Evolutionary conservation across 1,140 invertebrate genomes (phyloP).

Genomic region (Platyscapa corneri): DNA sequence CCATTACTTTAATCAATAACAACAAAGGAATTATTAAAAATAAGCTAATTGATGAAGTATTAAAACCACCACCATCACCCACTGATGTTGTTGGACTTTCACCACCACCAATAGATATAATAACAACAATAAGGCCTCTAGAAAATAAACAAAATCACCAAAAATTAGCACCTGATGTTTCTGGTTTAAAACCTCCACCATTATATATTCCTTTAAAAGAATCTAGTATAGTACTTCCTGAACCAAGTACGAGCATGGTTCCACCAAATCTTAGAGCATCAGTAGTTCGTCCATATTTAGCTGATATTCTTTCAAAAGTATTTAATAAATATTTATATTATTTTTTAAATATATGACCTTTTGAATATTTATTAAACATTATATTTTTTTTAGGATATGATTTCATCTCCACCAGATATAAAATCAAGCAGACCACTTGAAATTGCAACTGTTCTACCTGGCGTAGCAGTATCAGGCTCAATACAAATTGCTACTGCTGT

Average conservation of each 20-base stretch:
- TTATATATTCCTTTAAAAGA: slow-evolving; percentile 68
- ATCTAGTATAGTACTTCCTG: slow-evolving; percentile 55
- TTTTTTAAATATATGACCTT: not conserved
- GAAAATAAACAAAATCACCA: slow-evolving; percentile 53
- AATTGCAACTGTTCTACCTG: slow-evolving; percentile 64
- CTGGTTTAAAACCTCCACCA: slow-evolving; percentile 65
- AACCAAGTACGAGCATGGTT: slow-evolving; percentile 66
- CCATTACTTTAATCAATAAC: slow-evolving; percentile 56
- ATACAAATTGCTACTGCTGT: slow-evolving; percentile 72
- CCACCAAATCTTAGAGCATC: slow-evolving; percentile 68
- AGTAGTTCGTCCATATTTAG: slow-evolving; percentile 66
- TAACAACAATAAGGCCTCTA: slow-evolving; percentile 59
- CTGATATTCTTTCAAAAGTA: slow-evolving; percentile 70
- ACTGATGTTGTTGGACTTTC: slow-evolving; percentile 70
- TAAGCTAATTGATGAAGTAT: slow-evolving; percentile 58
- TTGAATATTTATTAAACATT: not conserved
- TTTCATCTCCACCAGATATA: slow-evolving; percentile 63
- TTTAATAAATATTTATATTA: slow-evolving; percentile 6
- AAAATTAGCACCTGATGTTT: slow-evolving; percentile 55
- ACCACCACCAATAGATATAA: slow-evolving; percentile 67
- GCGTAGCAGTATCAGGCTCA: slow-evolving; percentile 68
- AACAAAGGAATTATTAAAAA: slow-evolving; percentile 47
- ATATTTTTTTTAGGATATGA: slow-evolving; percentile 67
- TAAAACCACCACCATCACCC: slow-evolving; percentile 66
- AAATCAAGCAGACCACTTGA: slow-evolving; percentile 63